A percentile compares a stretch with the other conserved stretches of the same genome.
phyloP scores from a whole-genome alignment of 2,797 vertebrate genomes.

The Epinephelus awoara region DNA sequence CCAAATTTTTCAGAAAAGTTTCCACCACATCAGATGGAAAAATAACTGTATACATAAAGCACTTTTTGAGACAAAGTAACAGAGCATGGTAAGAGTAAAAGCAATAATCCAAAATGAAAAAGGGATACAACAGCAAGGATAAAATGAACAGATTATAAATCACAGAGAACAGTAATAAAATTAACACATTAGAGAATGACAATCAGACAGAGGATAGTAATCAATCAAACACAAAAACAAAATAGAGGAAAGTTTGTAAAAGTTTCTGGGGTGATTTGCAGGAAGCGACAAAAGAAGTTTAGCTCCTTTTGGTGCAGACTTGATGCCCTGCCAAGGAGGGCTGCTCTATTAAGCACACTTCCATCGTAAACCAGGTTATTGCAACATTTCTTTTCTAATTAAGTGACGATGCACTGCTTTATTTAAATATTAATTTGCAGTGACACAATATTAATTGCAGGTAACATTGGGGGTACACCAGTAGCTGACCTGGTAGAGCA shows the following conservation, averaged over 20 bases:
- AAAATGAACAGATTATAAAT: slow-evolving; percentile 53
- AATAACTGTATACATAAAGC: slow-evolving; percentile 16
- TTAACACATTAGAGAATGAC: slow-evolving; percentile 46
- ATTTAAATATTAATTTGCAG: not conserved
- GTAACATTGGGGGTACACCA: too few relatives aligned
- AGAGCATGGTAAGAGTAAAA: slow-evolving; percentile 37
- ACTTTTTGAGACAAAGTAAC: slow-evolving; percentile 20
- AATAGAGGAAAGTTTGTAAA: slow-evolving; percentile 10
- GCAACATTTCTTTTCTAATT: slow-evolving; percentile 10
- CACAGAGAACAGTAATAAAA: slow-evolving; percentile 47
- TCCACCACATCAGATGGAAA: not conserved
- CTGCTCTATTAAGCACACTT: not conserved
- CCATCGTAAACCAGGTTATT: slow-evolving; percentile 1
- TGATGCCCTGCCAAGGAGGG: not conserved
- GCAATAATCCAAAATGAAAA: slow-evolving; percentile 57
- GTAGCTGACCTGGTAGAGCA: too few relatives aligned
- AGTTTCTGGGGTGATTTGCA: slow-evolving; percentile 24
- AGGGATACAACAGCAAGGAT: slow-evolving; percentile 39
- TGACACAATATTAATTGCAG: too few relatives aligned
- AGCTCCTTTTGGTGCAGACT: not conserved
- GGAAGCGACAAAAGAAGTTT: not conserved
- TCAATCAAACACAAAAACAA: slow-evolving; percentile 48
- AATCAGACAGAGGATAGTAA: slow-evolving; percentile 48
- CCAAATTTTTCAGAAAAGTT: not conserved
- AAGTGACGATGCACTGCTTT: not conserved